These are phyloP conservation scores for Diogma glabrata DNA, from an alignment of 2,888 invertebrate genomes.

Conservation along the genomic window DNA sequence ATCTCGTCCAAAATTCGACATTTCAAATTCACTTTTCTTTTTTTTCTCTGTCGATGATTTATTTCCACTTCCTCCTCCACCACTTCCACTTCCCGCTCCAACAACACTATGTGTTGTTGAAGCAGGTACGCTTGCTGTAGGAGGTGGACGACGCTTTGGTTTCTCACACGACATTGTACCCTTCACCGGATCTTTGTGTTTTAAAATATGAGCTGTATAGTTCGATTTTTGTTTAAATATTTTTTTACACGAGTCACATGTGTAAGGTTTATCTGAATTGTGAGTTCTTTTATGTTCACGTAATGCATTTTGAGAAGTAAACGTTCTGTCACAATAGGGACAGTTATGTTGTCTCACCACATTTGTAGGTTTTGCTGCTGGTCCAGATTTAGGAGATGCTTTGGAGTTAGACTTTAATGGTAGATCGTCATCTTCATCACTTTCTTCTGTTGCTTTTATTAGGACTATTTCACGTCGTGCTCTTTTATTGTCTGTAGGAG, in stretches of 20 bases:
- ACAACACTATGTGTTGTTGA: neutral
- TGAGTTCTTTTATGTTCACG: slow-evolving; percentile 41
- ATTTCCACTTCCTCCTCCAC: neutral
- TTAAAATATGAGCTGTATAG: slow-evolving; percentile 35
- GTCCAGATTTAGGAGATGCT: slow-evolving; percentile 21
- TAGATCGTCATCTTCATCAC: slow-evolving; percentile 11
- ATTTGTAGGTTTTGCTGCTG: slow-evolving; percentile 4
- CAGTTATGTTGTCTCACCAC: slow-evolving; percentile 27
- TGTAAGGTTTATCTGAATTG: slow-evolving; percentile 30
- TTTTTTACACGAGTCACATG: slow-evolving; percentile 35
- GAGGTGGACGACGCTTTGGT: neutral
- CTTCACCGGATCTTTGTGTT: slow-evolving; percentile 27
- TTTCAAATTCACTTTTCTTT: slow-evolving; percentile 20
- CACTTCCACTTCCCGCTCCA: neutral
- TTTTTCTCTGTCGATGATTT: slow-evolving; percentile 2
- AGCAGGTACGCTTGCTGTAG: neutral
- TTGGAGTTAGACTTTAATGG: neutral
- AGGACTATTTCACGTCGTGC: slow-evolving; percentile 14
- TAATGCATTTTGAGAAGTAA: slow-evolving; percentile 39
- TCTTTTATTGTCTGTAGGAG: slow-evolving; percentile 8
- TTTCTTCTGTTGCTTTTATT: slow-evolving; percentile 14
- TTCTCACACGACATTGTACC: slow-evolving; percentile 6
- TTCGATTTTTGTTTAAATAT: slow-evolving; percentile 36
- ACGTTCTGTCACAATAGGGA: slow-evolving; percentile 39
- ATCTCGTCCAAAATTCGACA: slow-evolving; percentile 30